Conservation (phyloP, 2,888 invertebrate genomes). For the Palloptera scutellata region DNA sequence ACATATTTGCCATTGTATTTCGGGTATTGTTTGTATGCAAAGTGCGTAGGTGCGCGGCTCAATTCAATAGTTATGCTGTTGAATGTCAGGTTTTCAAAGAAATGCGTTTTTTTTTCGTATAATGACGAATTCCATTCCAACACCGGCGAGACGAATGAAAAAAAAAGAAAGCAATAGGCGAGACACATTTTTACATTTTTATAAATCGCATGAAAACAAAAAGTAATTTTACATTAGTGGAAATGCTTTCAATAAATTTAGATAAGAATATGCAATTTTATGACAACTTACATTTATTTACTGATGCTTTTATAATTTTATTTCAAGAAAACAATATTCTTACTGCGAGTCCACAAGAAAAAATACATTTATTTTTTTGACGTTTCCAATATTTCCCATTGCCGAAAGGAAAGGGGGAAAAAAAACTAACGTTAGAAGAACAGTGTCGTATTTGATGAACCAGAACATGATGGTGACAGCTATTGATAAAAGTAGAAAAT, state of each 20-base stretch:
- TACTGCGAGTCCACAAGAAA: background rate
- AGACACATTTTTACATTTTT: background rate
- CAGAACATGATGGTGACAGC: too few species aligned
- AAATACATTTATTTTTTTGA: too few species aligned
- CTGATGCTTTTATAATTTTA: background rate
- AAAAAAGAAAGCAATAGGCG: background rate
- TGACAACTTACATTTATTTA: background rate
- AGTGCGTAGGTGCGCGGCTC: slow-evolving; percentile 38
- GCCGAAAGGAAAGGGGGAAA: too few species aligned
- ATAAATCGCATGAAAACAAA: background rate
- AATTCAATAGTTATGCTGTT: slow-evolving; percentile 28
- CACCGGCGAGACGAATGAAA: slow-evolving; percentile 45
- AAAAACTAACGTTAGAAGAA: too few species aligned
- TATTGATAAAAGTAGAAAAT: too few species aligned
- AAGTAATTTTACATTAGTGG: background rate
- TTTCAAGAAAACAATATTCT: background rate
- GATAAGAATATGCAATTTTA: slow-evolving; percentile 10
- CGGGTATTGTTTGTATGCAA: slow-evolving; percentile 25
- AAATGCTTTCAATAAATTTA: background rate
- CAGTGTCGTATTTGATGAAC: too few species aligned
- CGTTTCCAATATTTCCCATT: too few species aligned
- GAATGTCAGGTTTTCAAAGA: too few species aligned
- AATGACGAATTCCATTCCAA: background rate
- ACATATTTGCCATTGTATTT: slow-evolving; percentile 69
- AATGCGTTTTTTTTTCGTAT: too few species aligned